phyloP scores from a whole-genome alignment of 2,888 invertebrate genomes.

The Eugnorisma glareosa region DNA sequence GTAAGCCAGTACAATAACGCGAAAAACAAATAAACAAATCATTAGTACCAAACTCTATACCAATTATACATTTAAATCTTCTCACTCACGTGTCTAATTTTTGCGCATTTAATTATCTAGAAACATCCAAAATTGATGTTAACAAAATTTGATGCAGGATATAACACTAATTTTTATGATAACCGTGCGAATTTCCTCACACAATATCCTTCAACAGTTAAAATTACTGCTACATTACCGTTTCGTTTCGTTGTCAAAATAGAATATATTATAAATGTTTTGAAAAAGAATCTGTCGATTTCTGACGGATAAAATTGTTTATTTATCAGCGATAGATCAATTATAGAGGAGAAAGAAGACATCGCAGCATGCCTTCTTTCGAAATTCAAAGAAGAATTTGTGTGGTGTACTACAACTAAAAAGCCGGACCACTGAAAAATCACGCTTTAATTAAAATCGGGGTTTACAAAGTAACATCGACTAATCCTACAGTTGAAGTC shows the following conservation, averaged over 20 bases:
- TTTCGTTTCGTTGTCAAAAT: constrained; percentile 3
- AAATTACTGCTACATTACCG: constrained; percentile 23
- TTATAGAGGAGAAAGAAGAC: not conserved
- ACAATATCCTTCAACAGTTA: constrained; percentile 31
- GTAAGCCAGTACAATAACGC: not conserved
- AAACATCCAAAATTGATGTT: not conserved
- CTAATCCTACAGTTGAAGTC: too few species aligned
- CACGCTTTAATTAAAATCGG: too few species aligned
- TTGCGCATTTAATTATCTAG: not conserved
- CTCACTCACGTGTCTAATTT: not conserved
- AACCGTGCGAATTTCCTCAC: constrained; percentile 29
- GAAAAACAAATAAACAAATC: too few species aligned
- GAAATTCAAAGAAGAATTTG: not conserved
- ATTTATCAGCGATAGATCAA: not conserved
- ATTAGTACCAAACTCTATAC: not conserved
- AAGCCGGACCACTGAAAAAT: too few species aligned
- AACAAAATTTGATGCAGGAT: constrained; percentile 14
- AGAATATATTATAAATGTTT: not conserved
- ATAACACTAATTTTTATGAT: constrained; percentile 27
- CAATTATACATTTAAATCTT: not conserved
- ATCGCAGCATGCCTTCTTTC: too few species aligned
- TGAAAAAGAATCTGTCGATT: not conserved
- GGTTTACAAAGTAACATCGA: too few species aligned
- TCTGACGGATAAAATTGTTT: not conserved
- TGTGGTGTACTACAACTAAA: too few species aligned